A percentile compares a stretch with the other conserved stretches of the same genome.
phyloP scores from a whole-genome alignment of 2,797 vertebrate species.

The Euthynnus affinis region DNA sequence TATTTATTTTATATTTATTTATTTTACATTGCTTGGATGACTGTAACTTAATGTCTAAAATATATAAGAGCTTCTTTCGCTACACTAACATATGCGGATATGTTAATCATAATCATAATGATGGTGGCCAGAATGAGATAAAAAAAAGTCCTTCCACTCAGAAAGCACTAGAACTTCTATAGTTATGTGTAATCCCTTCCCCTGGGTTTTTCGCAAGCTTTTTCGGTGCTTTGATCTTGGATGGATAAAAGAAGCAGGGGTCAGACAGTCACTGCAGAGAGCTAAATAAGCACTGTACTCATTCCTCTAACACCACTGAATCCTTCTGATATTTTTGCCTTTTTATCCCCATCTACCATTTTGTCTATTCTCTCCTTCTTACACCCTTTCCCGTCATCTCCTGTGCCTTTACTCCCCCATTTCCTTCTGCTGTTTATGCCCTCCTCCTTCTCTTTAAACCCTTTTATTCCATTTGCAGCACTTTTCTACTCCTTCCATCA shows the following conservation, averaged over 20 bases:
- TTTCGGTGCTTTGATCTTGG: slow-evolving; percentile 62
- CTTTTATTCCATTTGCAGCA: background rate
- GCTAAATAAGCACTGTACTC: slow-evolving; percentile 34
- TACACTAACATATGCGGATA: background rate
- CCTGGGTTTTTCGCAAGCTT: slow-evolving; percentile 33
- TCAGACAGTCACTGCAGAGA: slow-evolving; percentile 38
- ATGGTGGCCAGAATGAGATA: slow-evolving; percentile 26
- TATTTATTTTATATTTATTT: too few relatives aligned
- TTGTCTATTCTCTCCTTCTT: background rate
- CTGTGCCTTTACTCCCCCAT: background rate
- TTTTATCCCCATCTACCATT: slow-evolving; percentile 11
- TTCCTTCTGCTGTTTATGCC: background rate
- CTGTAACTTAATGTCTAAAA: background rate
- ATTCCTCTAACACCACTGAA: slow-evolving; percentile 18
- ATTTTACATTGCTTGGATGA: background rate
- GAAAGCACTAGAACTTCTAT: slow-evolving; percentile 29
- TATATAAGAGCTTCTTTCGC: slow-evolving; percentile 2
- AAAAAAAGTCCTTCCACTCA: slow-evolving; percentile 26
- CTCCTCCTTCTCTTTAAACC: background rate
- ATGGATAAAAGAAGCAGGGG: slow-evolving; percentile 54
- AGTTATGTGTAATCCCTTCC: slow-evolving; percentile 47
- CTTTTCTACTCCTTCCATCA: background rate
- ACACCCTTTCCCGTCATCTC: background rate
- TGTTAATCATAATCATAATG: slow-evolving; percentile 37
- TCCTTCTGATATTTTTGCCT: slow-evolving; percentile 9